Conservation (phyloP, 2,113 vertebrate species). For the Tursiops truncatus region DNA sequence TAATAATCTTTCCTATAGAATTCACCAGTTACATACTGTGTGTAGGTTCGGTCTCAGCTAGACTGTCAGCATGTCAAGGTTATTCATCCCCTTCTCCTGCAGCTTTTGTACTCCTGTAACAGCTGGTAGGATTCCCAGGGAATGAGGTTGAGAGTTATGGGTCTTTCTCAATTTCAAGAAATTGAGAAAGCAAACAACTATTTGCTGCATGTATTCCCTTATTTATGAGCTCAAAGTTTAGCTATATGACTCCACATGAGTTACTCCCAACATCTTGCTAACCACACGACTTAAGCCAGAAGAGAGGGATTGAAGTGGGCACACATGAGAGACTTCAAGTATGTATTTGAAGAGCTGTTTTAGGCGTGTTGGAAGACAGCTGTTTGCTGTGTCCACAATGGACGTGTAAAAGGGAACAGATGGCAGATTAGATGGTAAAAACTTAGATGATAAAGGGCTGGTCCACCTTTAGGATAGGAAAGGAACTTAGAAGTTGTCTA, state of each 20-base stretch:
- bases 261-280: neutral
- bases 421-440: conserved; percentile 28
- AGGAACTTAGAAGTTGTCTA: neutral
- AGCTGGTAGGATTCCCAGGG: conserved; percentile 15
- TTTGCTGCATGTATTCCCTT: neutral
- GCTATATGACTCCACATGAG: neutral
- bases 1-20: neutral
- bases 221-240: neutral
- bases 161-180: conserved; percentile 11
- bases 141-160: neutral
- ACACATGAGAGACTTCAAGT: neutral
- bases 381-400: conserved; percentile 49
- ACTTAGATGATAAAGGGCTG: neutral
- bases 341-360: conserved; percentile 35
- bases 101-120: neutral
- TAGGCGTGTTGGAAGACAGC: neutral
- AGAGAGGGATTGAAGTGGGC: neutral
- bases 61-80: neutral
- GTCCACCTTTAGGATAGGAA: neutral
- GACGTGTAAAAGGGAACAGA: neutral
- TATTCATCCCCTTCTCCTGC: neutral
- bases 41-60: neutral
- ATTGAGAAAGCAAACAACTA: neutral
- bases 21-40: neutral
- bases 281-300: neutral